Conservation (phyloP, 2,113 vertebrate genomes). For the Pelmatolapia mariae region DNA sequence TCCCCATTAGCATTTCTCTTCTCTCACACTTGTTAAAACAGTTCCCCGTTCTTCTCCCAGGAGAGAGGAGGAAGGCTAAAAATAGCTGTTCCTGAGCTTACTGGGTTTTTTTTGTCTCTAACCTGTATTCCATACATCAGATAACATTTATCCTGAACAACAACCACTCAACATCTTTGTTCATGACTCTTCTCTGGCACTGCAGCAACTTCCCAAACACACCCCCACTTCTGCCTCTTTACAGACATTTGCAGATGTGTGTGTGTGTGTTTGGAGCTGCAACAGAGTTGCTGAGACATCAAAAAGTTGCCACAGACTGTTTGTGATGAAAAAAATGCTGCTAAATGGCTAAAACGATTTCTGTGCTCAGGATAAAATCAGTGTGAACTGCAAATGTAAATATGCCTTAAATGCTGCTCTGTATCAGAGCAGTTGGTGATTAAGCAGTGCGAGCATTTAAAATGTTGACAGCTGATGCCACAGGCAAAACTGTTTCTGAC, state of each 20-base stretch:
- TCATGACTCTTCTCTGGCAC: neutral
- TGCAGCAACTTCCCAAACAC: neutral
- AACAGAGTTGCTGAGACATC: neutral
- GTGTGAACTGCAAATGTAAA: neutral
- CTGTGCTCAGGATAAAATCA: neutral
- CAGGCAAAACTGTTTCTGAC: neutral
- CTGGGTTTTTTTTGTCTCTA: neutral
- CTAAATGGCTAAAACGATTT: neutral
- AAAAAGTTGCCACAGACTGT: neutral
- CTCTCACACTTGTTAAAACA: conserved; percentile 63
- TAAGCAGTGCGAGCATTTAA: neutral
- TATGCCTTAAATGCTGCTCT: neutral
- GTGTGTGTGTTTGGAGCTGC: neutral
- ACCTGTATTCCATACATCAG: conserved; percentile 44
- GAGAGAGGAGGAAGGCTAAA: conserved; percentile 56
- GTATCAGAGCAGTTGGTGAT: neutral
- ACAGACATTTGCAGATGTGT: neutral
- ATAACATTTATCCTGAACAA: conserved; percentile 48
- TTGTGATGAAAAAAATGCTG: neutral
- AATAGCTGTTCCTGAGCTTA: conserved; percentile 52
- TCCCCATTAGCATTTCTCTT: conserved; percentile 8
- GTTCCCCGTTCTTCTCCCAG: conserved; percentile 35
- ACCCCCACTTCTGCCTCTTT: neutral
- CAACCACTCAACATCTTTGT: neutral
- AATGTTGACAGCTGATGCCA: conserved; percentile 7